Conservation (phyloP, 2,113 vertebrate species). For the Perccottus glenii region DNA sequence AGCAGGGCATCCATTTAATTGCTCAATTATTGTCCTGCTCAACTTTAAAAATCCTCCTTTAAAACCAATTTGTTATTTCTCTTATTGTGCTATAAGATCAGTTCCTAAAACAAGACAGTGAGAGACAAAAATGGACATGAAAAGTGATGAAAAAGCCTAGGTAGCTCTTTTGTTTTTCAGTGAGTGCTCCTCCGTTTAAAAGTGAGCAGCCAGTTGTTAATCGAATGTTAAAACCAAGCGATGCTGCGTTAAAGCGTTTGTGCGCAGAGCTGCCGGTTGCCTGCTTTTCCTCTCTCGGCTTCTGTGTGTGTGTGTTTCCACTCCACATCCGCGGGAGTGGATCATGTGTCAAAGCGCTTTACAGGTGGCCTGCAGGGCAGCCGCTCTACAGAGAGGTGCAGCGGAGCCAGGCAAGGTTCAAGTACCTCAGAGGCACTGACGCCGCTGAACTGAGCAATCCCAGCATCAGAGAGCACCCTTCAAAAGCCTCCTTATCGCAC, state of each 20-base stretch:
- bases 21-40: slow-evolving; percentile 65
- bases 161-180: slow-evolving; percentile 42
- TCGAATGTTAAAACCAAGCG: slow-evolving; percentile 67
- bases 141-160: slow-evolving; percentile 33
- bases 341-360: slow-evolving; percentile 77
- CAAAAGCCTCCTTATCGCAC: slow-evolving; percentile 57
- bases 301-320: slow-evolving; percentile 54
- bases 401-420: slow-evolving; percentile 61
- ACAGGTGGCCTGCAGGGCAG: slow-evolving; percentile 77
- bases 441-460: slow-evolving; percentile 59
- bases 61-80: slow-evolving; percentile 66
- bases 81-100: slow-evolving; percentile 59
- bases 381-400: slow-evolving; percentile 62
- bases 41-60: slow-evolving; percentile 66
- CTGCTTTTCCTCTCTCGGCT: neutral
- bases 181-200: slow-evolving; percentile 52
- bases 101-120: slow-evolving; percentile 44
- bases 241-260: slow-evolving; percentile 54
- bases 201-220: slow-evolving; percentile 65
- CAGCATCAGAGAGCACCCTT: slow-evolving; percentile 61
- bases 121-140: slow-evolving; percentile 29
- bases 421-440: slow-evolving; percentile 66
- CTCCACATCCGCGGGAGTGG: slow-evolving; percentile 74
- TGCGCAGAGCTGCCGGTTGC: slow-evolving; percentile 39
- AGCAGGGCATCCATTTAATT: slow-evolving; percentile 60